A percentile compares a stretch with the other conserved stretches of the same genome.
These are phyloP conservation scores for Plectrocnemia conspersa DNA, from an alignment of 1,140 invertebrate species.

Conservation along the genomic window DNA sequence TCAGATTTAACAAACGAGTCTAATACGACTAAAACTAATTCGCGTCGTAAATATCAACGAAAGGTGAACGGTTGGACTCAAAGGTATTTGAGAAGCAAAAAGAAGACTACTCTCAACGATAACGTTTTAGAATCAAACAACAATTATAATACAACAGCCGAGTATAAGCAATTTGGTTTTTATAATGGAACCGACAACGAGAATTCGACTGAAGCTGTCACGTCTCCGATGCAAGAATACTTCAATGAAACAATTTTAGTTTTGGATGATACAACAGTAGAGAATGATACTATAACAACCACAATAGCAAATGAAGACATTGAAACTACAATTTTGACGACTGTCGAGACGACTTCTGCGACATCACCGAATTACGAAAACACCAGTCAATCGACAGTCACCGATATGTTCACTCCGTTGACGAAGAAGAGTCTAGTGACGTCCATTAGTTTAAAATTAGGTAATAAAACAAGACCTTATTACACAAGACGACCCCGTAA, in stretches of 20 bases:
- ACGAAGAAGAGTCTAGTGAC: slow-evolving; percentile 44
- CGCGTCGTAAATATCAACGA: slow-evolving; percentile 27
- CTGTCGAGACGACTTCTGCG: not conserved
- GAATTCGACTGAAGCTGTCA: too few species aligned
- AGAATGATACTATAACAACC: not conserved
- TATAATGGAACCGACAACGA: too few species aligned
- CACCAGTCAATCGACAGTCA: slow-evolving; percentile 17
- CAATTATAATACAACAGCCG: too few species aligned
- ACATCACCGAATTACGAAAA: slow-evolving; percentile 11
- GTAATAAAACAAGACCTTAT: slow-evolving; percentile 33
- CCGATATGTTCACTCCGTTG: slow-evolving; percentile 16
- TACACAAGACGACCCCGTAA: too few species aligned
- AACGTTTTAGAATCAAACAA: too few species aligned
- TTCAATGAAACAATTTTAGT: slow-evolving; percentile 6
- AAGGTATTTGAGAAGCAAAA: slow-evolving; percentile 23
- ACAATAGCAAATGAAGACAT: slow-evolving; percentile 4
- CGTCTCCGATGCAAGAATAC: not conserved
- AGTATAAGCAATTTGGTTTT: too few species aligned
- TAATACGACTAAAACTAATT: not conserved
- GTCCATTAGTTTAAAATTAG: slow-evolving; percentile 43
- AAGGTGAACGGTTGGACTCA: slow-evolving; percentile 38
- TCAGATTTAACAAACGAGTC: slow-evolving; percentile 4
- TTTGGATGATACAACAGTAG: not conserved
- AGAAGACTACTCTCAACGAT: too few species aligned
- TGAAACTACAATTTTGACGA: slow-evolving; percentile 13